Conservation (phyloP, 2,113 vertebrate species). For the Odocoileus virginianus region DNA sequence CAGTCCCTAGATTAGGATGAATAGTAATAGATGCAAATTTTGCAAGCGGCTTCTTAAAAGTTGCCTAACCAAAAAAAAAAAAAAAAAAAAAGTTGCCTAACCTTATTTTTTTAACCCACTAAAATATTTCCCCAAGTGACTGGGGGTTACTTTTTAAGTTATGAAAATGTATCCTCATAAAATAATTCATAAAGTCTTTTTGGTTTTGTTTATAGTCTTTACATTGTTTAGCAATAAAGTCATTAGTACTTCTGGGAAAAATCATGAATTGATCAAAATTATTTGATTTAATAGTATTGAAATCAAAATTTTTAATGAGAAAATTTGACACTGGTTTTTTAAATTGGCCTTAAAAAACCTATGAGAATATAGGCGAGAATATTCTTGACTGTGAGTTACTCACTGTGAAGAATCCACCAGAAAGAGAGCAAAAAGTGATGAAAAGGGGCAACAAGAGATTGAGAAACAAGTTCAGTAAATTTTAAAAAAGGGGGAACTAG, state of each 20-base stretch:
- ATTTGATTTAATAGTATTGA: neutral
- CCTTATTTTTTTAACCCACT: neutral
- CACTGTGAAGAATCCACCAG: neutral
- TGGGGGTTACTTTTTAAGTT: constrained; percentile 19
- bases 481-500: neutral
- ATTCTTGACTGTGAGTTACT: neutral
- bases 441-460: neutral
- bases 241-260: neutral
- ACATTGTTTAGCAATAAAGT: neutral
- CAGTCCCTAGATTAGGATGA: constrained; percentile 17
- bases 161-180: constrained; percentile 29
- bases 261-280: neutral
- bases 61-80: too few relatives aligned
- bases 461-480: neutral
- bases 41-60: neutral
- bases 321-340: neutral
- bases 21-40: neutral
- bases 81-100: constrained; percentile 14
- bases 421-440: neutral
- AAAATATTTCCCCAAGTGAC: neutral
- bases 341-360: neutral
- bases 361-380: neutral
- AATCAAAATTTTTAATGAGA: neutral
- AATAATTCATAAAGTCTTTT: constrained; percentile 1
- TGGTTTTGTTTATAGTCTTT: neutral